These are phyloP conservation scores for Glossophaga mutica DNA, from an alignment of 2,797 vertebrate genomes.

Conservation along the genomic window DNA sequence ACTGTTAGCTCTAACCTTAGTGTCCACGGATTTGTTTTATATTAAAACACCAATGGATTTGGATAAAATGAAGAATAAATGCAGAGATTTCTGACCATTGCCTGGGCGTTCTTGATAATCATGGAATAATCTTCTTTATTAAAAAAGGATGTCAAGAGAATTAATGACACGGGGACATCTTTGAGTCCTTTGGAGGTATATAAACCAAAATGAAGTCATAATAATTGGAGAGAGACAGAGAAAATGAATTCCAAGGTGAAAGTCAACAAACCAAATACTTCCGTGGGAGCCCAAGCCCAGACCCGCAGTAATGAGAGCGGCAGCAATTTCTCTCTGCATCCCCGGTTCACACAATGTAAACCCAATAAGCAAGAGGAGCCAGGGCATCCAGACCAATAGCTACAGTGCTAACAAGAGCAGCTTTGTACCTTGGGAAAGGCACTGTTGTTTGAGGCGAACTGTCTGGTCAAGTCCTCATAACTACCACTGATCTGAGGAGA, in stretches of 20 bases:
- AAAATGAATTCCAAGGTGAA: slow-evolving; percentile 67
- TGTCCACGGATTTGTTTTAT: not conserved
- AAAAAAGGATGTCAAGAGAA: not conserved
- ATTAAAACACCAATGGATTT: not conserved
- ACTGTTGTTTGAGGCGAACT: slow-evolving; percentile 58
- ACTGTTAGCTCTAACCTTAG: not conserved
- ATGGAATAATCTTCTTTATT: slow-evolving; percentile 32
- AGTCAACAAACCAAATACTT: slow-evolving; percentile 75
- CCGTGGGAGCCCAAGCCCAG: slow-evolving; percentile 23
- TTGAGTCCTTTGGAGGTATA: slow-evolving; percentile 33
- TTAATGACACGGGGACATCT: not conserved
- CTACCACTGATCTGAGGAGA: not conserved
- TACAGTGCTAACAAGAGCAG: slow-evolving; percentile 55
- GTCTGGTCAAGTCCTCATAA: not conserved
- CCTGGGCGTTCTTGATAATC: not conserved
- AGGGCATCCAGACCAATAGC: slow-evolving; percentile 56
- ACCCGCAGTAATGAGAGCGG: slow-evolving; percentile 62
- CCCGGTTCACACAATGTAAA: slow-evolving; percentile 71
- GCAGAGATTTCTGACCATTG: not conserved
- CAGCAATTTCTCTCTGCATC: slow-evolving; percentile 59
- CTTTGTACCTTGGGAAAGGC: slow-evolving; percentile 39
- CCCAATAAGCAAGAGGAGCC: slow-evolving; percentile 71
- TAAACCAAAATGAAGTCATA: not conserved
- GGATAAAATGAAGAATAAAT: not conserved
- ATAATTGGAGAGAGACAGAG: slow-evolving; percentile 33